Conservation (phyloP, 2,888 invertebrate species). For the Leptothorax acervorum region DNA sequence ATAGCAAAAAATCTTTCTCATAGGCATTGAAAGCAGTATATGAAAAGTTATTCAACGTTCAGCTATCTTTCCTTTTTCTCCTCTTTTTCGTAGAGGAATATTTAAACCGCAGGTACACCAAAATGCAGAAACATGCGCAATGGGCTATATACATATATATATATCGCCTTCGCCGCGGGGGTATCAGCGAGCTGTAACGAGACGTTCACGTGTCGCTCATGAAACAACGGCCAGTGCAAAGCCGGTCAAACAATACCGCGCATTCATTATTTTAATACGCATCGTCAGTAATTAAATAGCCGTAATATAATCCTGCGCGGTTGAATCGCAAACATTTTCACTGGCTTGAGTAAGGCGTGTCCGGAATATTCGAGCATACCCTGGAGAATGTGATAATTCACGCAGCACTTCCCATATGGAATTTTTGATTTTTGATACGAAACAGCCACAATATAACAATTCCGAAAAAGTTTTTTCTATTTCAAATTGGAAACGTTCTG, state of each 20-base stretch:
- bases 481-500: neutral
- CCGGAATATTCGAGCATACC: conserved; percentile 1
- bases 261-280: conserved; percentile 35
- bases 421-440: neutral
- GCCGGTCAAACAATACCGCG: conserved; percentile 21
- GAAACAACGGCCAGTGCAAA: neutral
- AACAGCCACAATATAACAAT: neutral
- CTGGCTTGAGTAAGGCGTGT: neutral
- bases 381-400: conserved; percentile 8
- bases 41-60: conserved; percentile 30
- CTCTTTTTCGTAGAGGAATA: neutral
- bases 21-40: neutral
- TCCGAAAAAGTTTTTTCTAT: neutral
- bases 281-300: conserved; percentile 42
- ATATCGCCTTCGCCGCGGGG: neutral
- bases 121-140: conserved; percentile 22
- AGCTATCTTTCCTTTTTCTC: neutral
- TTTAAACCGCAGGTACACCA: neutral
- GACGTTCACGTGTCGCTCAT: conserved; percentile 9
- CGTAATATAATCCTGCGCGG: conserved; percentile 2
- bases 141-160: neutral
- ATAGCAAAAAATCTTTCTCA: neutral
- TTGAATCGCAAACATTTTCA: conserved; percentile 41
- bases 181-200: conserved; percentile 11
- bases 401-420: neutral